Conservation (phyloP, 2,888 invertebrate species). For the Laspeyria flexula region DNA sequence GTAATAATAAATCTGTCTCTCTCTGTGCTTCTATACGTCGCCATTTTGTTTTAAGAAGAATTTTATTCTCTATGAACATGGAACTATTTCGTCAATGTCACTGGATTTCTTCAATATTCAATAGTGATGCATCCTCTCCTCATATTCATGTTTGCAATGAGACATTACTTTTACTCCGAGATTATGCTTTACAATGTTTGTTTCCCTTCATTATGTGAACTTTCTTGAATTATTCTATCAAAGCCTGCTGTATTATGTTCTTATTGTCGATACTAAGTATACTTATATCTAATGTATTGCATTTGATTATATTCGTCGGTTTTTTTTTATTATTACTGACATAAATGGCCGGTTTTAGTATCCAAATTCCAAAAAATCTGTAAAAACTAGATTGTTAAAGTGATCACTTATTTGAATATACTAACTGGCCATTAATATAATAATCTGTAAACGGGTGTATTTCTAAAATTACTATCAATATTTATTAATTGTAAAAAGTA, state of each 20-base stretch:
- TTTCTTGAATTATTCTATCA: slow-evolving; percentile 2
- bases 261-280: no score
- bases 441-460: no score
- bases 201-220: slow-evolving; percentile 53
- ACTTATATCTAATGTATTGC: no score
- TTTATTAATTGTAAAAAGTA: no score
- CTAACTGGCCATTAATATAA: no score
- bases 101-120: slow-evolving; percentile 1
- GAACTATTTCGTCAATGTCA: background rate
- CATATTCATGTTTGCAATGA: slow-evolving; percentile 28
- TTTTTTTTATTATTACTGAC: background rate
- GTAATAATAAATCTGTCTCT: slow-evolving; percentile 1
- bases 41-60: background rate
- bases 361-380: no score
- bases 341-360: no score
- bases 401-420: no score
- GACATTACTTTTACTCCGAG: slow-evolving; percentile 38
- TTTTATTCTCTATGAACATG: background rate
- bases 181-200: slow-evolving; percentile 36
- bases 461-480: no score
- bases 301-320: background rate
- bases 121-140: background rate
- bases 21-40: background rate
- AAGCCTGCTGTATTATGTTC: background rate
- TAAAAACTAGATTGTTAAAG: no score